A percentile compares a stretch with the other conserved stretches of the same genome.
These are phyloP conservation scores for Orchestes rusci DNA, from an alignment of 2,888 invertebrate species.

Conservation along the genomic window DNA sequence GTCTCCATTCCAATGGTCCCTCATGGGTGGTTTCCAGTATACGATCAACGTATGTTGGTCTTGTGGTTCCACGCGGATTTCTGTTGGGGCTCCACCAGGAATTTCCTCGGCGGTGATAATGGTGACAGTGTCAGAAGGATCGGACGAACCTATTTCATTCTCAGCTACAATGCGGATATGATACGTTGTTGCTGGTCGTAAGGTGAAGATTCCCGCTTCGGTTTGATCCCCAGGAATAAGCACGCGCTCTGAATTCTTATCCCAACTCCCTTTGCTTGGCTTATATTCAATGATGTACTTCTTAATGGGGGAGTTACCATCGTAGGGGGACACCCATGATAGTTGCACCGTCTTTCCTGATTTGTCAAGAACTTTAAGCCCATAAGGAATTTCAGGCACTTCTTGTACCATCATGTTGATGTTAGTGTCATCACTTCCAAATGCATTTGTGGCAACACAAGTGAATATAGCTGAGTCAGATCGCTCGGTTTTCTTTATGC, in stretches of 20 bases:
- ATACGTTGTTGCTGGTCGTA: conserved; percentile 87
- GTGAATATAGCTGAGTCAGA: conserved; percentile 85
- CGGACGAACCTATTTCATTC: conserved; percentile 89
- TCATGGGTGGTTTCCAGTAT: conserved; percentile 84
- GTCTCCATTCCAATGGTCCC: conserved; percentile 89
- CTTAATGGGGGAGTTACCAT: conserved; percentile 84
- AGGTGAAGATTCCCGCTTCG: conserved; percentile 81
- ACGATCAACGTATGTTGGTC: conserved; percentile 83
- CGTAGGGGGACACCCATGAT: conserved; percentile 88
- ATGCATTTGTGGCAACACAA: conserved; percentile 88
- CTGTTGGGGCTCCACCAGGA: conserved; percentile 69
- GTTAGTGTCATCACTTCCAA: conserved; percentile 91
- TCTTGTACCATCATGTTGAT: conserved; percentile 93
- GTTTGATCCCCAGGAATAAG: conserved; percentile 85
- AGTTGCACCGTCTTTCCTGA: conserved; percentile 84
- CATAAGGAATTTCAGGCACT: conserved; percentile 84
- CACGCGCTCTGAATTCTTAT: conserved; percentile 78
- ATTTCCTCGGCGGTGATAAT: conserved; percentile 94
- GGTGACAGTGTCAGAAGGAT: conserved; percentile 85
- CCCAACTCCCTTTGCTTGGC: conserved; percentile 75
- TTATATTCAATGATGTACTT: conserved; percentile 89
- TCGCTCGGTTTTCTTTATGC: conserved; percentile 83
- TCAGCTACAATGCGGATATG: conserved; percentile 89
- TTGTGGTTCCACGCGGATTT: conserved; percentile 76
- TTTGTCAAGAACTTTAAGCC: conserved; percentile 81